Percentiles rank a stretch among this genome's conserved stretches.
Evolutionary conservation across 2,797 vertebrate genomes (phyloP).

Genomic region (Cossypha dichroa): DNA sequence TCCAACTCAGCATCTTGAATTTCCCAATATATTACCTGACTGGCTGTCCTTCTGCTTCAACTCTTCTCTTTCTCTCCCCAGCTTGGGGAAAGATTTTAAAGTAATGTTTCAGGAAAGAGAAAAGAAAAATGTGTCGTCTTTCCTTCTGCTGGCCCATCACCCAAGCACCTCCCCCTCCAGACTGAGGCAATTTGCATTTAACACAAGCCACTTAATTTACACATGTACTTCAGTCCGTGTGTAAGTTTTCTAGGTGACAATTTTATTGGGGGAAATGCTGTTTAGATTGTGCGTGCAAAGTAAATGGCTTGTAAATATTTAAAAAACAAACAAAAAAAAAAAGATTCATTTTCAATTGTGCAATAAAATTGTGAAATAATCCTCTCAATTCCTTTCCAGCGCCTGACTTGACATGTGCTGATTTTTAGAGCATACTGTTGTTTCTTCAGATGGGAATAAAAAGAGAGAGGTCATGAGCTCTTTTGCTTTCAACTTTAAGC

Average conservation of each 20-base stretch:
- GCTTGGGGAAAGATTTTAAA: neutral
- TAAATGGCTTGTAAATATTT: conserved; percentile 57
- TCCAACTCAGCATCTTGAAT: neutral
- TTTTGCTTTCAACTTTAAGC: neutral
- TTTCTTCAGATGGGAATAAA: neutral
- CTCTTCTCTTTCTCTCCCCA: neutral
- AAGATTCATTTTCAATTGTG: conserved; percentile 61
- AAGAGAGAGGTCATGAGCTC: neutral
- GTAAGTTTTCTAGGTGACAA: conserved; percentile 35
- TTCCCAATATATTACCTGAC: neutral
- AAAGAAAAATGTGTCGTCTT: neutral
- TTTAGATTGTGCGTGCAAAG: conserved; percentile 30
- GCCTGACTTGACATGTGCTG: neutral
- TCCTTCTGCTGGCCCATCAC: neutral
- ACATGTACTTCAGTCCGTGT: neutral
- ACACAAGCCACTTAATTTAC: neutral
- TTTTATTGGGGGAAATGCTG: neutral
- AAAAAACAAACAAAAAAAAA: neutral
- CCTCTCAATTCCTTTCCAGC: neutral
- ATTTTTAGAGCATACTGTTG: neutral
- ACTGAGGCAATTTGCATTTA: conserved; percentile 6
- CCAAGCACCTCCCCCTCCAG: neutral
- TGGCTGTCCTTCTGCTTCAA: neutral
- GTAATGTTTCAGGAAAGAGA: neutral
- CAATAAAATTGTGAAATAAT: conserved; percentile 74